Evolutionary conservation across 2,113 vertebrate genomes (phyloP).

Genomic region (Chionis minor): DNA sequence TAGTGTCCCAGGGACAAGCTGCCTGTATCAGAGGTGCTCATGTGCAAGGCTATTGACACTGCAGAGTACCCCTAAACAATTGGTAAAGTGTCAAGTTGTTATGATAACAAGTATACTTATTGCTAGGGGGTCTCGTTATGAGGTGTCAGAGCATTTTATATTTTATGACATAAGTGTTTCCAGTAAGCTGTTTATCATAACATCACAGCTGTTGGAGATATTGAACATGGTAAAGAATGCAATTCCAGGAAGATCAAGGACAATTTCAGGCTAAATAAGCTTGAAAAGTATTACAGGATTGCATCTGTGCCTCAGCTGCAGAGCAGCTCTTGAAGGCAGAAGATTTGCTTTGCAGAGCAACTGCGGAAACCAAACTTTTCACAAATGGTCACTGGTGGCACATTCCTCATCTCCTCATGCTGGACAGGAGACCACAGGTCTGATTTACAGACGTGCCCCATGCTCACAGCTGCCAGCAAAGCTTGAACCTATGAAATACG

Average conservation of each 20-base stretch:
- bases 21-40: not conserved
- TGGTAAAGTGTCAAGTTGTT: not conserved
- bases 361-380: not conserved
- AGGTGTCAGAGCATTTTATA: not conserved
- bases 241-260: not conserved
- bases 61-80: not conserved
- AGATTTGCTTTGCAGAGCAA: not conserved
- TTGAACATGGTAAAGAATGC: not conserved
- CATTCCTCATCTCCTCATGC: not conserved
- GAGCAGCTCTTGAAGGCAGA: not conserved
- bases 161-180: not conserved
- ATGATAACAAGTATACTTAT: not conserved
- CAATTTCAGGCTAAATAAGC: not conserved
- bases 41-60: not conserved
- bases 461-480: not conserved
- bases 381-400: not conserved
- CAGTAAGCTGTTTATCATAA: not conserved
- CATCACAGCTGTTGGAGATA: not conserved
- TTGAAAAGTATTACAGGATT: not conserved
- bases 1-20: not conserved
- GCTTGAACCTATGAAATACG: not conserved
- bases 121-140: not conserved
- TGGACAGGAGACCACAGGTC: fast-evolving
- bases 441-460: not conserved
- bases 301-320: not conserved